A percentile compares a stretch with the other conserved stretches of the same genome.
phyloP scores from a whole-genome alignment of 1,140 invertebrate genomes.

The Drosophila ercepeae region DNA sequence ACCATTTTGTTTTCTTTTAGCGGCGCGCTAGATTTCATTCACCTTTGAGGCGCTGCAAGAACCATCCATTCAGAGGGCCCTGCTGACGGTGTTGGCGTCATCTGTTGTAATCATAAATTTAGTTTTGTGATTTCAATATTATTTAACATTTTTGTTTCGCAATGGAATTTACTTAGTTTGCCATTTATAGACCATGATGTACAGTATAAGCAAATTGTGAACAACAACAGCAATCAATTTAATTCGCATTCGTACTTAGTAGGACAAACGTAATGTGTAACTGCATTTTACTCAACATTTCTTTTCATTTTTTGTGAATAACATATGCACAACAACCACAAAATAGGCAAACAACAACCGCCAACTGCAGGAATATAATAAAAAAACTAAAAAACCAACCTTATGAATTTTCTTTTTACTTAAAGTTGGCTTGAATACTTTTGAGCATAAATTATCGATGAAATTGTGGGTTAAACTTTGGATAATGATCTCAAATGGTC shows the following conservation, averaged over 20 bases:
- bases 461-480: too few species aligned
- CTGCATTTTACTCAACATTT: constrained; percentile 65
- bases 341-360: constrained; percentile 45
- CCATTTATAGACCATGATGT: constrained; percentile 72
- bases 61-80: constrained; percentile 19
- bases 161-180: constrained; percentile 64
- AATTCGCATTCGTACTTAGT: constrained; percentile 62
- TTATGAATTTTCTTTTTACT: neutral
- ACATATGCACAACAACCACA: constrained; percentile 44
- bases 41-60: constrained; percentile 9
- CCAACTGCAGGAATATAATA: constrained; percentile 64
- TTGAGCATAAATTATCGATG: neutral
- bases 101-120: constrained; percentile 78
- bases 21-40: constrained; percentile 17
- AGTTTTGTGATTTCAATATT: constrained; percentile 48
- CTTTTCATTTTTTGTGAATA: constrained; percentile 50
- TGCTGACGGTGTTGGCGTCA: constrained; percentile 49
- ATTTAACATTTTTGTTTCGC: constrained; percentile 52
- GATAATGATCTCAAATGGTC: too few species aligned
- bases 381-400: constrained; percentile 40
- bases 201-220: constrained; percentile 53
- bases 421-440: neutral
- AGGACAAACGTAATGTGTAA: constrained; percentile 70
- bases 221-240: constrained; percentile 42
- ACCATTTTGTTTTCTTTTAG: constrained; percentile 40